These are phyloP conservation scores for Rhynchomys soricoides DNA, from an alignment of 2,113 vertebrate species.

Conservation along the genomic window DNA sequence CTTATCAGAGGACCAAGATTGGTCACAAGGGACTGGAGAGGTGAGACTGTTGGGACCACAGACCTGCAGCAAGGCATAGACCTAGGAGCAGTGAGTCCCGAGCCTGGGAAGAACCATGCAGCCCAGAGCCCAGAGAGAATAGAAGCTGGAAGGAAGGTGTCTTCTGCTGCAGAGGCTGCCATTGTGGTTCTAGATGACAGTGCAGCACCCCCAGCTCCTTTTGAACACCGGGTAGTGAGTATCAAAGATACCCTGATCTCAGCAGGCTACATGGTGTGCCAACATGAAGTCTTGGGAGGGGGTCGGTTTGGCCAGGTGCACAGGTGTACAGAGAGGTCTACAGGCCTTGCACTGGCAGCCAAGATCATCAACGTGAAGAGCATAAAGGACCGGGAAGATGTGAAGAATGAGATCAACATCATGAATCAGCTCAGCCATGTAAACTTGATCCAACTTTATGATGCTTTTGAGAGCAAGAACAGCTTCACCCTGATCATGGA, in stretches of 20 bases:
- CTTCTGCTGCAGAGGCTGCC: neutral
- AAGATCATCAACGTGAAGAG: slow-evolving; percentile 94
- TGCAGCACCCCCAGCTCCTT: slow-evolving; percentile 91
- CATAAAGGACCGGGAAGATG: slow-evolving; percentile 92
- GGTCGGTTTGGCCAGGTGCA: slow-evolving; percentile 94
- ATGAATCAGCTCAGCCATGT: slow-evolving; percentile 94
- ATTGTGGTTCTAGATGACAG: slow-evolving; percentile 86
- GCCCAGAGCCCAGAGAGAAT: neutral
- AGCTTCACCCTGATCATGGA: slow-evolving; percentile 93
- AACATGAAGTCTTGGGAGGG: slow-evolving; percentile 89
- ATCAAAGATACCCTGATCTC: slow-evolving; percentile 87
- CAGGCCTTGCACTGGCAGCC: slow-evolving; percentile 90
- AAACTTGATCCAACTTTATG: slow-evolving; percentile 95
- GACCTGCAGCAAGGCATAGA: slow-evolving; percentile 55
- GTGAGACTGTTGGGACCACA: neutral
- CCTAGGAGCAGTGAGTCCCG: slow-evolving; percentile 18
- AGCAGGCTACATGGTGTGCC: slow-evolving; percentile 85
- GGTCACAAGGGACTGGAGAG: slow-evolving; percentile 31
- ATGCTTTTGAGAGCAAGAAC: slow-evolving; percentile 92
- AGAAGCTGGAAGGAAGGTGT: neutral
- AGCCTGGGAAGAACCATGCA: neutral
- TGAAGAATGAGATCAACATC: slow-evolving; percentile 93
- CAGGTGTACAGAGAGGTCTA: slow-evolving; percentile 90
- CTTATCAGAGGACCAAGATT: rapidly evolving
- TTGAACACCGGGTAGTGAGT: slow-evolving; percentile 91